phyloP scores from a whole-genome alignment of 2,888 invertebrate species.

The Volucella inflata region DNA sequence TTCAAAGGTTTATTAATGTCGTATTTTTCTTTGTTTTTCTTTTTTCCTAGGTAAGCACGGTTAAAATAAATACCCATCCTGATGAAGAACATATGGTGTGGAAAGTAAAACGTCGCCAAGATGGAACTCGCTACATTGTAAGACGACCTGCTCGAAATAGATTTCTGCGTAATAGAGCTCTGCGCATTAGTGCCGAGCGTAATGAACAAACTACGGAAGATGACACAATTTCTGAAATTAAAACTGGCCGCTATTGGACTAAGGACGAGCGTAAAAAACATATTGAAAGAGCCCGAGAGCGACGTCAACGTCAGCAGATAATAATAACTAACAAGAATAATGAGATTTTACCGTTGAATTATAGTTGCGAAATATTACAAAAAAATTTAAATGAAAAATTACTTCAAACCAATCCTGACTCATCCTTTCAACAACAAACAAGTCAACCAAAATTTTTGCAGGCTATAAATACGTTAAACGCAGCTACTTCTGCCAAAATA shows the following conservation, averaged over 20 bases:
- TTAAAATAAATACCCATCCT: slow-evolving; percentile 57
- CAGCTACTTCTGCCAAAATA: slow-evolving; percentile 81
- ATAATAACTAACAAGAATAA: slow-evolving; percentile 63
- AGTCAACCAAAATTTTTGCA: slow-evolving; percentile 30
- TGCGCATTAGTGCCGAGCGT: slow-evolving; percentile 88
- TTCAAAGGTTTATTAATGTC: background rate
- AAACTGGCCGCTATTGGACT: slow-evolving; percentile 90
- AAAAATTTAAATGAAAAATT: slow-evolving; percentile 31
- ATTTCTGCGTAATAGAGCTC: slow-evolving; percentile 87
- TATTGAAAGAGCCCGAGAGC: slow-evolving; percentile 88
- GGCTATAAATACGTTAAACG: slow-evolving; percentile 77
- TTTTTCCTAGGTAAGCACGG: slow-evolving; percentile 66
- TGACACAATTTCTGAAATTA: slow-evolving; percentile 90
- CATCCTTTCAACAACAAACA: slow-evolving; percentile 3
- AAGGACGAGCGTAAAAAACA: slow-evolving; percentile 90
- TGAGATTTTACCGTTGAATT: slow-evolving; percentile 36
- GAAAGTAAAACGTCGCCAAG: slow-evolving; percentile 91
- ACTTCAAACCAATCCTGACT: slow-evolving; percentile 20
- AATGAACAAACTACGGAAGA: slow-evolving; percentile 89
- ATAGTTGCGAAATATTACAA: slow-evolving; percentile 14
- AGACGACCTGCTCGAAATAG: slow-evolving; percentile 88
- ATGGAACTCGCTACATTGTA: slow-evolving; percentile 91
- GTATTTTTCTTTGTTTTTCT: background rate
- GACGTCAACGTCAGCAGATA: slow-evolving; percentile 84
- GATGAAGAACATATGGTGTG: slow-evolving; percentile 86